These are phyloP conservation scores for Drosophila subpulchrella DNA, from an alignment of 1,140 invertebrate genomes.

Conservation along the genomic window DNA sequence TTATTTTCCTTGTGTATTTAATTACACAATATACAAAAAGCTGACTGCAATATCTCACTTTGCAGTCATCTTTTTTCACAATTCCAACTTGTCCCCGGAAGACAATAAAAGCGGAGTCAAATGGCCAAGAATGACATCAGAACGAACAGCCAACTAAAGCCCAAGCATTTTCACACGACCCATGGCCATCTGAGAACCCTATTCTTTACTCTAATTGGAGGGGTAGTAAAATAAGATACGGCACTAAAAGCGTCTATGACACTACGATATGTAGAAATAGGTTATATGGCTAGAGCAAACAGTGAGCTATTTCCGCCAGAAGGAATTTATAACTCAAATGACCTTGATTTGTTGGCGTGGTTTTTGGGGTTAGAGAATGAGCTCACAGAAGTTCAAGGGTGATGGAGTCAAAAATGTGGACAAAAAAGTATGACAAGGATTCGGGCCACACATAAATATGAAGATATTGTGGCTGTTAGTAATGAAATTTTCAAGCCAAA, in stretches of 20 bases:
- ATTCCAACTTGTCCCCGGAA: slow-evolving; percentile 24
- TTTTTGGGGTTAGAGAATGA: not conserved
- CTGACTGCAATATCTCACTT: slow-evolving; percentile 16
- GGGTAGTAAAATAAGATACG: slow-evolving; percentile 25
- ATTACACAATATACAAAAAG: not conserved
- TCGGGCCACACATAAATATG: not conserved
- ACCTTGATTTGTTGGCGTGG: slow-evolving; percentile 22
- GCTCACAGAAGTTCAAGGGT: slow-evolving; percentile 21
- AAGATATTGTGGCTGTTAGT: not conserved
- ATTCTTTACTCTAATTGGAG: slow-evolving; percentile 36
- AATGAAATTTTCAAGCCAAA: slow-evolving; percentile 7
- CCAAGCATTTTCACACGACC: slow-evolving; percentile 51
- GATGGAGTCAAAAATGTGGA: not conserved
- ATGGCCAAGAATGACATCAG: slow-evolving; percentile 64
- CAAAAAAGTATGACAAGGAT: not conserved
- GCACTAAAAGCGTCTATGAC: slow-evolving; percentile 29
- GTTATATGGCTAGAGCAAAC: not conserved
- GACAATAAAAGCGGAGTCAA: slow-evolving; percentile 55
- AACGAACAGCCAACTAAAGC: slow-evolving; percentile 7
- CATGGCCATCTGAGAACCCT: slow-evolving; percentile 30
- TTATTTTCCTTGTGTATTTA: not conserved
- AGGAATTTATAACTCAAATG: slow-evolving; percentile 22
- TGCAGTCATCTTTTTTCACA: not conserved
- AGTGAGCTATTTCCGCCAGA: slow-evolving; percentile 14
- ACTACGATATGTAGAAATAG: slow-evolving; percentile 8